Evolutionary conservation across 2,888 invertebrate species (phyloP).

Genomic region (Apotomis betuletana): DNA sequence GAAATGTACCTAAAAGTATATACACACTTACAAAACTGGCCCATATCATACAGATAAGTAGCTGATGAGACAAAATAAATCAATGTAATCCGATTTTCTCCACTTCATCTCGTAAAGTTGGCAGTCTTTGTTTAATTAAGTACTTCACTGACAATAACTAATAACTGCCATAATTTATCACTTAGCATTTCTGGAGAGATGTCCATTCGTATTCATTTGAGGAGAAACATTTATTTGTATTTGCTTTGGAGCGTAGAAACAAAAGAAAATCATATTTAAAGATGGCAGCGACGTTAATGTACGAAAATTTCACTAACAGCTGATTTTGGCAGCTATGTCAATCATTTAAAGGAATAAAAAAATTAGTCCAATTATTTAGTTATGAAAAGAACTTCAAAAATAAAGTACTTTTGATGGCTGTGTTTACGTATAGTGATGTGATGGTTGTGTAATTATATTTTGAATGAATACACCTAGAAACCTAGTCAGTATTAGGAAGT

Average conservation of each 20-base stretch:
- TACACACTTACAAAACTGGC: too few relatives aligned
- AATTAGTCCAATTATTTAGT: too few relatives aligned
- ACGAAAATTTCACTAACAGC: constrained; percentile 12
- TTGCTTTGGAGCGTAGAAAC: constrained; percentile 47
- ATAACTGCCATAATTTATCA: constrained; percentile 53
- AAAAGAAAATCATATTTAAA: constrained; percentile 48
- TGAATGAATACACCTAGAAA: too few relatives aligned
- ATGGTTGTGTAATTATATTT: too few relatives aligned
- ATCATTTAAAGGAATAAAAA: too few relatives aligned
- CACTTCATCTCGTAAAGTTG: constrained; percentile 27
- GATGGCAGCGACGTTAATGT: constrained; percentile 31
- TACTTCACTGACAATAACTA: constrained; percentile 53
- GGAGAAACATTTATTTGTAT: constrained; percentile 57
- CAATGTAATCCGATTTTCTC: constrained; percentile 14
- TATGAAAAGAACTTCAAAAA: too few relatives aligned
- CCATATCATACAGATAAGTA: too few relatives aligned
- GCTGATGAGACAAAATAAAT: not conserved
- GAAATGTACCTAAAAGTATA: too few relatives aligned
- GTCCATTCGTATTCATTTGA: constrained; percentile 43
- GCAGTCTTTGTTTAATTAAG: constrained; percentile 47
- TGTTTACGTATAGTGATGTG: too few relatives aligned
- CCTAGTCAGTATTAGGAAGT: too few relatives aligned
- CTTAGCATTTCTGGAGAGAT: constrained; percentile 30
- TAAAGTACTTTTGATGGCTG: too few relatives aligned
- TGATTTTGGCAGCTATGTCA: too few relatives aligned